A percentile compares a stretch with the other conserved stretches of the same genome.
These are phyloP conservation scores for Chalcis sispes DNA, from an alignment of 2,888 invertebrate species.

Conservation along the genomic window DNA sequence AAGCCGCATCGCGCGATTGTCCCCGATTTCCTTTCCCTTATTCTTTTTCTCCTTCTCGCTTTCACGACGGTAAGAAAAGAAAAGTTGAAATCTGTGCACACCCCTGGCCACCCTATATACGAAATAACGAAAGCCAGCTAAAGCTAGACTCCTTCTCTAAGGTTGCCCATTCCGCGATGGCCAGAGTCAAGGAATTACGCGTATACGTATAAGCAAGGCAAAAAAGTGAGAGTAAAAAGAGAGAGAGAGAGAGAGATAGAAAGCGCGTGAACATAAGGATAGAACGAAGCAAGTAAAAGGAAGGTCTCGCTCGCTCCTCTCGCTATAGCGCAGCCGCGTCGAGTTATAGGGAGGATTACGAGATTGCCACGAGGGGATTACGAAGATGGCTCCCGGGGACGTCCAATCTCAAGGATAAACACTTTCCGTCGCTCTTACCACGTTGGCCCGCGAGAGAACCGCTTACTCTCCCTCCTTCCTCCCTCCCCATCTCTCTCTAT, in stretches of 20 bases:
- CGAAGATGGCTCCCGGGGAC: constrained; percentile 73
- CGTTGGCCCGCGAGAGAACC: constrained; percentile 20
- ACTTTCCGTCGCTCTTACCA: constrained; percentile 72
- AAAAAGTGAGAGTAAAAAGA: constrained; percentile 6
- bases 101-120: too few species aligned
- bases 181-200: too few species aligned
- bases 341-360: constrained; percentile 75
- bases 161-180: too few species aligned
- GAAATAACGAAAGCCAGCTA: too few species aligned
- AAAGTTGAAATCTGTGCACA: too few species aligned
- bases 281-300: constrained; percentile 56
- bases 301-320: constrained; percentile 41
- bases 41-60: too few species aligned
- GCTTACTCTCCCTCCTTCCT: constrained; percentile 6
- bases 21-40: too few species aligned
- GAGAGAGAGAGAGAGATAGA: background rate
- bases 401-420: constrained; percentile 76
- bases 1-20: too few species aligned
- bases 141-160: too few species aligned
- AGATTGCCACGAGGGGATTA: constrained; percentile 75
- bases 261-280: constrained; percentile 21
- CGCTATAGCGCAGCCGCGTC: constrained; percentile 51
- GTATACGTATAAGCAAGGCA: too few species aligned
- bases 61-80: too few species aligned
- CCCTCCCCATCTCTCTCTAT: constrained; percentile 24